Evolutionary conservation across 2,888 invertebrate species (phyloP), one percentile per base, ranked within the genome.

Genomic region (Copidosoma aretas): DNA sequence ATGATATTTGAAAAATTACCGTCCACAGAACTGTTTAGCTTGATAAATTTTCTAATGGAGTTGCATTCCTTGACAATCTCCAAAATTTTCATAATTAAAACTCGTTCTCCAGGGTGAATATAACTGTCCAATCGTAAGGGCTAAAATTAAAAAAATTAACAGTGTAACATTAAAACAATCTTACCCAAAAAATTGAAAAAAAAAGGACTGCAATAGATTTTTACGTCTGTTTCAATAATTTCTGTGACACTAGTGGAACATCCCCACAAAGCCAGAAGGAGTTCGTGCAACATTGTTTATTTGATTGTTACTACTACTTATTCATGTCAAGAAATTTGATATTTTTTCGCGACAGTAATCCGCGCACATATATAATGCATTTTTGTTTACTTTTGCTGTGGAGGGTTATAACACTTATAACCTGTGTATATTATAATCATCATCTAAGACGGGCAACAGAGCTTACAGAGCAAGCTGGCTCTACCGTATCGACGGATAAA

Each of bases 71-170:
- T 86, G 1, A 90, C 89, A 71, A 91, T 87, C 1, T 86, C 84
- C 66, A 89, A 84, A 75, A 93, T 91, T 75, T 89, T 87, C 62
- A 85, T 82, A 71, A 88, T 87, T 64, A 90, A 82, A 72, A 86
- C 87, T 72, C 84, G 84, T 84, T 93, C 93, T 17, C 90, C 90
- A 62, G 91, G 89, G 82, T 92, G 88, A 19, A 89, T 82, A 78
- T 86, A 89, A 64, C 86, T 84, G 58, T 85, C 81, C 57, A 86
- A 75, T 59, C 70, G 70, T 43, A 76, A 43, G 10, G 73, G 69
- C 77, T 77, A 52, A 73, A 76, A 75, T 46, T n/a, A n/a, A 32
- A 60, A 39, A 58, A 43, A 15, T 14, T 14, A 25, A 15, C 21
- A 54, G 24, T 54, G 12, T 2, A 46, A 17, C 12, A 17, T 54